Evolutionary conservation across 2,888 invertebrate species (phyloP).

Genomic region (Agrilus mali): DNA sequence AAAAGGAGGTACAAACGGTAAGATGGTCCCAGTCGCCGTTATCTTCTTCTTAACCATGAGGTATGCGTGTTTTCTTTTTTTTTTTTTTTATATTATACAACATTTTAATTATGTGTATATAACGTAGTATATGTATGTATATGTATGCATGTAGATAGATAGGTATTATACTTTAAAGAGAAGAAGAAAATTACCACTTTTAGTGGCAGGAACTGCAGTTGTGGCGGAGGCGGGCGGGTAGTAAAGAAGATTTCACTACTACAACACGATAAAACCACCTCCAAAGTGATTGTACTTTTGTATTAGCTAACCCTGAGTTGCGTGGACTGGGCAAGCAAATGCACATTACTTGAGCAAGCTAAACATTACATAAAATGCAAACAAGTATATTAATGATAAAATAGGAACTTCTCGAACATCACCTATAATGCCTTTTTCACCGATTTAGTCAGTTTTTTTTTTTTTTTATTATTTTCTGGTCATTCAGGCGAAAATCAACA

Average conservation of each 20-base stretch:
- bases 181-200: too few species aligned
- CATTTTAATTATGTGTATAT: background rate
- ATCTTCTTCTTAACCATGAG: too few species aligned
- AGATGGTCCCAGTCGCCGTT: too few species aligned
- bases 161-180: too few species aligned
- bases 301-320: conserved; percentile 36
- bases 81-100: background rate
- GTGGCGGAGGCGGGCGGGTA: too few species aligned
- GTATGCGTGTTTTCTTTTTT: too few species aligned
- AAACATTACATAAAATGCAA: conserved; percentile 34
- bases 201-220: too few species aligned
- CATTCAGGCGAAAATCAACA: conserved; percentile 37
- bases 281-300: conserved; percentile 31
- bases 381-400: conserved; percentile 37
- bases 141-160: too few species aligned
- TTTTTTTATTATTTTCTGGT: conserved; percentile 36
- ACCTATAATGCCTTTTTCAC: conserved; percentile 22
- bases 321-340: conserved; percentile 32
- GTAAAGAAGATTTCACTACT: too few species aligned
- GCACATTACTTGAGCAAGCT: conserved; percentile 37
- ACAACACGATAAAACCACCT: too few species aligned
- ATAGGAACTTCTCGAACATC: conserved; percentile 39
- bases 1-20: too few species aligned
- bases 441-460: conserved; percentile 30
- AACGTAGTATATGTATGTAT: too few species aligned